Base-by-base conservation (phyloP, 2,113 vertebrate species). In the Sorex fumeus region DNA sequence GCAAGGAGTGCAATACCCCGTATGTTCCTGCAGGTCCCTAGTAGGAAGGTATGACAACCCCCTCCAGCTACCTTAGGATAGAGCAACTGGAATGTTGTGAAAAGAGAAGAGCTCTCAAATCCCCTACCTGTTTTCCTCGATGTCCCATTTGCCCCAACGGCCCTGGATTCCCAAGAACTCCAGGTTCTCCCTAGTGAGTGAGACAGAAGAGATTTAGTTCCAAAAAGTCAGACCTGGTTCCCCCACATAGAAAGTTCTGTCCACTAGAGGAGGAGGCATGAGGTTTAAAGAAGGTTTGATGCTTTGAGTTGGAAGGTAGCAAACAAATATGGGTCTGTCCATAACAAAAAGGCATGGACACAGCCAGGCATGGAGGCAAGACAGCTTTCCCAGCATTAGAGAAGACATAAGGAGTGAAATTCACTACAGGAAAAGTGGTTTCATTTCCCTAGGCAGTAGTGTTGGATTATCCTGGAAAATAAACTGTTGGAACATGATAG, bases 171-270 rank as follows among this genome's bases (percentile, higher is more conserved):
- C 98, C 98, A 15, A 86, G 34, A 19, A 98, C 96, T 93, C 99
- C 99, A 66, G 89, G 95, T 95, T 98, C 98, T 69, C 99, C 99
- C 99, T 99, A 78, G 89, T 32, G 32, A 96, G 25, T 80, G 67
- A 71, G 16, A 79, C 11, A 34, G 62, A 90, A 87, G 19, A 66
- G 67, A 66, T 69, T 84, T 18, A 72, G 16, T 11, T 53, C 7
- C 92, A 75, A 74, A 21, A 81, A 88, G 36, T 36, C 53, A 66
- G 32, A n/a, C 36, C 18, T 3, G 9, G 32, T 11, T 84, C 87
- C 43, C 57, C 15, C 8, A 16, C 7, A 6, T 3, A 34, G 8
- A 25, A 32, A 8, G 43, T 15, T 91, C 84, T 76, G 34, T 71
- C 28, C 19, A 7, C 25, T 32, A 1, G 15, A 16, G 13, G 25